Conservation (phyloP, 2,888 invertebrate species). For the Terebella lapidaria region DNA sequence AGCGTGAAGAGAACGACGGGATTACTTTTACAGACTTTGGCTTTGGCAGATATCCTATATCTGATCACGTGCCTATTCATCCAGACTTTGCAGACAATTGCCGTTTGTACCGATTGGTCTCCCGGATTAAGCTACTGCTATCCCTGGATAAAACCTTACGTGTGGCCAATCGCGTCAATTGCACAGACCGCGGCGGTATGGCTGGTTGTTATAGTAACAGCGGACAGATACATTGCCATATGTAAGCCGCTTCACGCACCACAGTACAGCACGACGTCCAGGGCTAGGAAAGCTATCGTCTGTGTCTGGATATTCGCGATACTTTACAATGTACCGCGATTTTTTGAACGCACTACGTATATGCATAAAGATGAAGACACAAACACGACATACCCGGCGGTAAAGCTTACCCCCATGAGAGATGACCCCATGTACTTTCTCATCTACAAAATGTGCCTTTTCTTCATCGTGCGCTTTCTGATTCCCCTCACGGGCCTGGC, state of each 20-base stretch:
- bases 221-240: constrained; percentile 26
- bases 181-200: constrained; percentile 28
- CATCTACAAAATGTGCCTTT: constrained; percentile 23
- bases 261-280: constrained; percentile 20
- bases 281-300: constrained; percentile 17
- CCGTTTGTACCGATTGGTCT: constrained; percentile 14
- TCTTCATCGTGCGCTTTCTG: constrained; percentile 22
- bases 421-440: constrained; percentile 17
- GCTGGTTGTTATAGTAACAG: constrained; percentile 26
- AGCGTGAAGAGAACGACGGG: constrained; percentile 22
- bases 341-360: constrained; percentile 19
- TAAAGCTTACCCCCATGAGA: constrained; percentile 11
- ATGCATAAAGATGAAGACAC: neutral
- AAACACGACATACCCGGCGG: constrained; percentile 8
- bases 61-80: constrained; percentile 24
- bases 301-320: constrained; percentile 20
- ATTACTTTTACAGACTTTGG: constrained; percentile 25
- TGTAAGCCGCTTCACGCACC: constrained; percentile 23
- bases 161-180: constrained; percentile 24
- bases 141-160: constrained; percentile 23
- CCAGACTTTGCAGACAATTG: constrained; percentile 22
- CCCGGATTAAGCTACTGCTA: constrained; percentile 12
- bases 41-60: constrained; percentile 22
- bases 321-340: constrained; percentile 25
- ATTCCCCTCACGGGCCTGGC: constrained; percentile 21